Evolutionary conservation across 2,888 invertebrate species (phyloP), one percentile per base, ranked within the genome.

Genomic region (Steinernema hermaphroditum): DNA sequence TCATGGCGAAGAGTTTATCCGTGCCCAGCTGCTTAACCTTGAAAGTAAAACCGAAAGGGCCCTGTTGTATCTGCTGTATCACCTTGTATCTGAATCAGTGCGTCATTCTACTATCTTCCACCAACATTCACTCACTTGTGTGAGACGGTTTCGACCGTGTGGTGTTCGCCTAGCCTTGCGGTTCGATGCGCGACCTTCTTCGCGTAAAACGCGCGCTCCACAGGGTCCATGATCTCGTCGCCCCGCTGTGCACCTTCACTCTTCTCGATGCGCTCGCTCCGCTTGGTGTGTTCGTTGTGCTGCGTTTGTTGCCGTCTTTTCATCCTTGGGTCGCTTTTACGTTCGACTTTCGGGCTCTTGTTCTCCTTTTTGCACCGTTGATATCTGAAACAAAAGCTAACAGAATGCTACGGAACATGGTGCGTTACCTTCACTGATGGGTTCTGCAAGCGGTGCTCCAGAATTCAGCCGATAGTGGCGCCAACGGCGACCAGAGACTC

Each of bases 21-120:
- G 62, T 32, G 2, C 16, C 34, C 32, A 50, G 9, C 14, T 68
- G 71, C 62, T 71, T 14, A 16, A 71, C 71, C 43, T 71, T 57
- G 62, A 68, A 71, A 8, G 57, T 71, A 34, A 68, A 71, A 9
- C 71, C 71, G 29, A 71, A 71, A 1, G 44, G 1, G 14, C 71
- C 29, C 29, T 62, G 24, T 2, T 54, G 54, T 22, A 54, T 54
- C 22, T 24, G 19, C 4, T 22, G 19, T 2, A 54, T 2, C 22
- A 54, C 54, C 27, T 54, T 24, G 27, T 54, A 54, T 14, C 54
- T 54, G 22, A 54, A 54, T 6, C 2, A n/a, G n/a, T n/a, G n/a
- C n/a, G n/a, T n/a, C n/a, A n/a, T n/a, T n/a, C n/a, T n/a, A n/a
- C n/a, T n/a, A n/a, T n/a, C n/a, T n/a, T n/a, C n/a, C n/a, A n/a